Evolutionary conservation across 2,888 invertebrate species (phyloP).

Genomic region (Petrophora chlorosata): DNA sequence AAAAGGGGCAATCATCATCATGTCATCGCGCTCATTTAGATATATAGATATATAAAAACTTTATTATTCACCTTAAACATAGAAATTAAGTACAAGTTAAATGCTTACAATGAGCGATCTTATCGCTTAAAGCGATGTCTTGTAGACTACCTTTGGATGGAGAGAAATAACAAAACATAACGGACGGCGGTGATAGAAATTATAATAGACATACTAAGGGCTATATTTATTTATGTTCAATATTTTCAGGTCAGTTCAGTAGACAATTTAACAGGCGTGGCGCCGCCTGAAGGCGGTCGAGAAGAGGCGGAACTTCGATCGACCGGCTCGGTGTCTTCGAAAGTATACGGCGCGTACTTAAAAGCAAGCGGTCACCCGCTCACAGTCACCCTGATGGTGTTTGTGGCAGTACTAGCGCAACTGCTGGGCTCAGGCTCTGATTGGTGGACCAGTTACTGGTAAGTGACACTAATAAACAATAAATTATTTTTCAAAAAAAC

Average conservation of each 20-base stretch:
- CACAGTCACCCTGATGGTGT: conserved; percentile 82
- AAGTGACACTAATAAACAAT: conserved; percentile 38
- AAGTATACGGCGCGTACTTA: conserved; percentile 87
- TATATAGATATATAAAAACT: no score
- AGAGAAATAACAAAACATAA: no score
- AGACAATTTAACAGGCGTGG: conserved; percentile 79
- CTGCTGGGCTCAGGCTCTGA: conserved; percentile 88
- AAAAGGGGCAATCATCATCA: no score
- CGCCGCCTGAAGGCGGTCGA: conserved; percentile 75
- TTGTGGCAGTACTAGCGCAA: conserved; percentile 87
- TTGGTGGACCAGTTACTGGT: conserved; percentile 92
- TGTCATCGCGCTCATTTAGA: no score
- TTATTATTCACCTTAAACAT: no score
- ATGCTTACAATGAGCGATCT: no score
- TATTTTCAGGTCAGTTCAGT: conserved; percentile 81
- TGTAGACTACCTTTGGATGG: no score
- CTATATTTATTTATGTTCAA: not conserved
- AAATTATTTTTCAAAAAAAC: not conserved
- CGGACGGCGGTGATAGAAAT: no score
- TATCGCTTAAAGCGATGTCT: no score
- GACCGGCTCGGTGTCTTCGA: conserved; percentile 85
- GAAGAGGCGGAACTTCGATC: conserved; percentile 84
- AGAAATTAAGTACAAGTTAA: no score
- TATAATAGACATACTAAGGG: no score
- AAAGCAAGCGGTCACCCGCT: conserved; percentile 87